Evolutionary conservation across 2,113 vertebrate species (phyloP), one percentile per base, ranked within the genome.

Genomic region (Perca fluviatilis): DNA sequence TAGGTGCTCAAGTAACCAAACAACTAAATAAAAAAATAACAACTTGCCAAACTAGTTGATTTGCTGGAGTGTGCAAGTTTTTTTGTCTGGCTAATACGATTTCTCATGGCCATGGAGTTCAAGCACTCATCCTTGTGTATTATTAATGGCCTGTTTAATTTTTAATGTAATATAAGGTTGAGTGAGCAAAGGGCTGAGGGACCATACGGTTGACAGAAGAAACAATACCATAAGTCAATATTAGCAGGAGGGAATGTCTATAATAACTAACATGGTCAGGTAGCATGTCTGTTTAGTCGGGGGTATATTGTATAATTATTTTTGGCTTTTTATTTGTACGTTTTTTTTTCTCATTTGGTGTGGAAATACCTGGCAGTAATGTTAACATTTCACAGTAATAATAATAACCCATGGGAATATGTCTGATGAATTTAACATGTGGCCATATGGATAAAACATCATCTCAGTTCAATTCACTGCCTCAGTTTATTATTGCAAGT

Each of bases 81-180:
- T 36, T 46, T 54, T 67, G 60, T 63, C 63, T 4, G 4, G 14
- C 23, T 58, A 61, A 50, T 70, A 51, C 6, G 8, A 53, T 50
- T 80, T 71, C 50, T 74, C 16, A 8, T 74, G 60, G 19, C 68
- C 79, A 69, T 15, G 12, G 23, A 75, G 49, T 76, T 83, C 23
- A 58, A 40, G 57, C 23, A 64, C 82, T 82, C 74, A 40, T 67
- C 36, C 25, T 58, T 75, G 50, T 88, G 10, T 73, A 88, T 90
- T 87, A 92, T 92, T 88, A 86, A 91, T 88, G 85, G 15, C 36
- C 43, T 60, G 1, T 75, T 90, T 50, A 58, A 89, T 87, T 67
- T 72, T 91, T 90, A 66, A 90, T 85, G 77, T 21, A 60, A 82
- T 83, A 23, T 77, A 75, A 62, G 81, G 78, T 51, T 71, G 58